Evolutionary conservation across 2,888 invertebrate species (phyloP), one percentile per base, ranked within the genome.

Genomic region (Hedychridium roseum): DNA sequence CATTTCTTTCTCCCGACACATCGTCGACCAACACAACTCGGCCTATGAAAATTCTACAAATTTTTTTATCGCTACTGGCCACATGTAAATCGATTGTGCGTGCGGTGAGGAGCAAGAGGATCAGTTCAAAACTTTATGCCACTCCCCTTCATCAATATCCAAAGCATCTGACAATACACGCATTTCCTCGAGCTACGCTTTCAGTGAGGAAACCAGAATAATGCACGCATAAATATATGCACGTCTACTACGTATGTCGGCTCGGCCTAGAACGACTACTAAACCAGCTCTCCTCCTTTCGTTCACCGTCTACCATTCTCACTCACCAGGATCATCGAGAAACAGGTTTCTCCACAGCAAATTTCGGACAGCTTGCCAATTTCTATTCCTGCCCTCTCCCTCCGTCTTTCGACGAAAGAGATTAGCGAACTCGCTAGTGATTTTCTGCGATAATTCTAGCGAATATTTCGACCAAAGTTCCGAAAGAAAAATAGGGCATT

Each of bases 311-410:
- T 32, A 26, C 17, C 39, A 21, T 23, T 23, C 31, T 20, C 6
- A 34, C 30, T 21, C 40, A 28, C 30, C 41, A 26, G 30, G 42
- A 40, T 43, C 41, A 36, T 35, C 51, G 56, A 55, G 57, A 57
- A 70, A 70, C 70, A 68, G 64, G 69, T 68, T 70, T 69, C 55
- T 43, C 48, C 42, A n/a, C 45, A 53, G 51, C 56, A 50, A 61
- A 61, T 59, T 63, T 64, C 47, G 47, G n/a, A 42, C 21, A 38
- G 35, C 12, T 16, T 7, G 27, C 27, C 9, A 11, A 9, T 23
- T 23, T 23, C 9, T 23, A 6, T 4, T 23, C 23, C 27, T 27
- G 9, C 2, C 9, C 12, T 7, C 9, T 2, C 3, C 27, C 9
- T 2, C 12, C 12, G 9, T 12, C 27, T n/a, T n/a, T n/a, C n/a